Evolutionary conservation across 1,140 invertebrate genomes (phyloP).

Genomic region (Caenorhabditis elegans): WBcel235 BX284604.4:10665001-10665500

Average conservation of each 20-base stretch:
- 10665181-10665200: not conserved
- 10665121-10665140: not conserved
- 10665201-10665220: not conserved
- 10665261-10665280: not conserved
- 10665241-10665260: not conserved
- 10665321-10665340: not conserved
- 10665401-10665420: not conserved
- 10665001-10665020: not conserved
- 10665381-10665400: not conserved
- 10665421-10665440: not conserved
- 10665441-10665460: not conserved
- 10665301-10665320: not conserved
- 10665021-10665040: constrained; percentile 9
- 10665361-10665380: constrained; percentile 9
- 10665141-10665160: not conserved
- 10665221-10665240: not conserved
- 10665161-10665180: not conserved
- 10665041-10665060: not conserved
- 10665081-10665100: not conserved
- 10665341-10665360: not conserved
- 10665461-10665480: not conserved
- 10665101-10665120: not conserved
- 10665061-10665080: not conserved
- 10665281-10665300: no score
- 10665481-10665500: no score